Conservation (phyloP, 2,113 vertebrate genomes). For the Gorsachius goisagi region DNA sequence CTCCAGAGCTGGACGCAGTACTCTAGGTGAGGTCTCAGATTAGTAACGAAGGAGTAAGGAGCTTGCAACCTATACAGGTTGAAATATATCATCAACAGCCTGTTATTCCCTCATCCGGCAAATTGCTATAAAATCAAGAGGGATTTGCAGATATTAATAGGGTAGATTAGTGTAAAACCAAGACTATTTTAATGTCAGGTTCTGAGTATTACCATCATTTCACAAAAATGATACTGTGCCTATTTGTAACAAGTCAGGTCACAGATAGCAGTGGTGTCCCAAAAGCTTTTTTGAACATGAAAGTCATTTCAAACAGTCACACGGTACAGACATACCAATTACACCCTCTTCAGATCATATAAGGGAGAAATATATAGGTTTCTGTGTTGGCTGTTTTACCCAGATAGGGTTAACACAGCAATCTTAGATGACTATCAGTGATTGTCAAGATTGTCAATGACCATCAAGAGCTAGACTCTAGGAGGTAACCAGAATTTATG, state of each 20-base stretch:
- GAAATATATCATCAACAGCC: neutral
- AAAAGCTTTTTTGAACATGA: neutral
- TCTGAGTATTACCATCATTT: neutral
- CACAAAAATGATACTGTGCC: neutral
- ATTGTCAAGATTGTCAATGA: neutral
- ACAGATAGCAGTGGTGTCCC: neutral
- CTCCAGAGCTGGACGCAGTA: too few species aligned
- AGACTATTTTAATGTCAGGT: neutral
- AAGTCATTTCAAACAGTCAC: neutral
- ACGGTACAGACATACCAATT: neutral
- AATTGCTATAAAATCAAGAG: neutral
- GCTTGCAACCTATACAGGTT: neutral
- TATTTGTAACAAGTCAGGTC: neutral
- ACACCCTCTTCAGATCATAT: neutral
- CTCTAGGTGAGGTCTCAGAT: too few species aligned
- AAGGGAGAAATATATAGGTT: neutral
- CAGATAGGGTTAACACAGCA: neutral
- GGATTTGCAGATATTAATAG: neutral
- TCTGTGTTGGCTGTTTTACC: neutral
- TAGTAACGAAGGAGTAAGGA: neutral
- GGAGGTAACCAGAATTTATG: neutral
- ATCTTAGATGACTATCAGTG: neutral
- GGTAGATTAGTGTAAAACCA: neutral
- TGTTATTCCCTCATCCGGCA: neutral
- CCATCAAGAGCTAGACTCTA: neutral